Base-by-base conservation (phyloP, 2,888 invertebrate genomes). In the Punctoribates punctum region DNA sequence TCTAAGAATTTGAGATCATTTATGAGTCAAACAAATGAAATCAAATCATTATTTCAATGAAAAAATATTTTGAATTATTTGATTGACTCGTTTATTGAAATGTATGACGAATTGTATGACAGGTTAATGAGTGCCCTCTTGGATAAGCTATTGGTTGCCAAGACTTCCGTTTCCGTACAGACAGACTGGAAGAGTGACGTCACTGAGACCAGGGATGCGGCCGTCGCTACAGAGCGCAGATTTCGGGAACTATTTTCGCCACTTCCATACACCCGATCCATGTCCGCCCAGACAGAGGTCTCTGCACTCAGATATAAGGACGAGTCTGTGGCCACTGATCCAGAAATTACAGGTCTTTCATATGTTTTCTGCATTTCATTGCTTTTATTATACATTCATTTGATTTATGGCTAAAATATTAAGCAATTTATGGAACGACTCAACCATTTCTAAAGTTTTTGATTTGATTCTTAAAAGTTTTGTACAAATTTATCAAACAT, bases 121-220 rank as follows among this genome's bases (percentile, higher is more conserved):
- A 72, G 72, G 72, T 72, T 72, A 27, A 72, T 72, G 72, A 72
- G 72, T 15, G 72, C 72, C 13, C 48, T 72, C 23, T 72, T 72
- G 17, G 72, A 72, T 1, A 72, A 72, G 25, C n/a, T 72, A 72
- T 72, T 72, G 48, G 38, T 25, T 2, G 46, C 20, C 3, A 72
- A 25, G 27, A 46, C 46, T 15, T 72, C 72, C 1, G 48, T 72
- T 46, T 46, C 25, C 48, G 72, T 72, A 9, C 72, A 72, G 20
- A 72, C 72, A 13, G 72, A 72, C 23, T 48, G 72, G 72, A 72
- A 48, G 25, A 73, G 23, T 15, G 57, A 51, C 9, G 60, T 38
- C 29, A 29, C n/a, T 17, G 60, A 73, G 34, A 75, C 65, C 34
- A 27, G 62, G 8, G 48, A 48, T 38, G 42, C 65, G 23, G 74